Percentiles rank a stretch among this genome's conserved stretches.
Conservation (phyloP, 1,140 invertebrate genomes). For the Nomia melanderi region DNA sequence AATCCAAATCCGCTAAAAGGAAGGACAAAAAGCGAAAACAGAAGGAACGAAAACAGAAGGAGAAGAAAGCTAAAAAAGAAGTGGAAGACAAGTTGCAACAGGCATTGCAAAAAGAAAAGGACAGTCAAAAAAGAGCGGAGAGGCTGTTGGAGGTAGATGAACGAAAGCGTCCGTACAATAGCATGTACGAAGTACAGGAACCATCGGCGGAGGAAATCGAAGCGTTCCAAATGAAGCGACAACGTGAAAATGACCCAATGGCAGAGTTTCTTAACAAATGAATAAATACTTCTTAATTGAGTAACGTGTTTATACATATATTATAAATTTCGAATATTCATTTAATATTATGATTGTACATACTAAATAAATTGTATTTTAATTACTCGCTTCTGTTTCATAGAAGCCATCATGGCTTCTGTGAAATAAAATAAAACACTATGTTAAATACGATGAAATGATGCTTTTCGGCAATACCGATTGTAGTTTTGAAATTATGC, state of each 20-base stretch:
- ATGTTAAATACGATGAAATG: no score
- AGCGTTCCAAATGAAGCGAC: conserved; percentile 93
- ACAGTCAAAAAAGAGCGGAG: conserved; percentile 84
- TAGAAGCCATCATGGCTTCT: no score
- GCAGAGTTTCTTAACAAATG: conserved; percentile 82
- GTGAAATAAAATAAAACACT: no score
- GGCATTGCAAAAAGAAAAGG: conserved; percentile 86
- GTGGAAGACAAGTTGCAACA: conserved; percentile 80
- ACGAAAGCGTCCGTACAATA: conserved; percentile 95
- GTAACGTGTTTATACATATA: not conserved
- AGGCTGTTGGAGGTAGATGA: conserved; percentile 89
- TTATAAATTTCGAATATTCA: not conserved
- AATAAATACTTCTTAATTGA: not conserved
- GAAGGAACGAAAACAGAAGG: conserved; percentile 86
- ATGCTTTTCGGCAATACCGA: no score
- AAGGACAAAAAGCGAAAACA: conserved; percentile 82
- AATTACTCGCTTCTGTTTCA: not conserved
- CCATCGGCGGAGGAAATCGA: conserved; percentile 96
- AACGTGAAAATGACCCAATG: conserved; percentile 96
- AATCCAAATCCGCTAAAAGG: conserved; percentile 79
- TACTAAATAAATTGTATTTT: not conserved
- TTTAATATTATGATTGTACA: conserved; percentile 83
- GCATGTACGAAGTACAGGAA: conserved; percentile 90
- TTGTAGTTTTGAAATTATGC: not conserved
- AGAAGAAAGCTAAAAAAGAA: conserved; percentile 83